A percentile compares a stretch with the other conserved stretches of the same genome.
Conservation (phyloP, 2,797 vertebrate genomes). For the Falco concolor region DNA sequence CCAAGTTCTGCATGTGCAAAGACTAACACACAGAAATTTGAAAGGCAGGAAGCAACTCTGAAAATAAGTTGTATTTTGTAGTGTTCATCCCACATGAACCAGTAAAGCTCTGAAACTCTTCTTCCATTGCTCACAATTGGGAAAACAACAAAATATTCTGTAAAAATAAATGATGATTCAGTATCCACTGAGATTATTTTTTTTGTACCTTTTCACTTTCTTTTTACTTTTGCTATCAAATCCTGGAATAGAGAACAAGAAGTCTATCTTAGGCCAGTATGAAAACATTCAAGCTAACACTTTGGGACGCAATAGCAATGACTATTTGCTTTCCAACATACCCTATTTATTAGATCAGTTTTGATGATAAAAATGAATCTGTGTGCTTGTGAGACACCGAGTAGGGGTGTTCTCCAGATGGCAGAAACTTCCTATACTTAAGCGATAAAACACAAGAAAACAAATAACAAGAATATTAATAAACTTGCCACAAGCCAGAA, state of each 20-base stretch:
- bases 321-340: not conserved
- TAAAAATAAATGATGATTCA: not conserved
- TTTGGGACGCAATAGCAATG: not conserved
- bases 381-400: not conserved
- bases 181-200: not conserved
- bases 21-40: not conserved
- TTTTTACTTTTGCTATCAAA: not conserved
- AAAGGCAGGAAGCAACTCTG: not conserved
- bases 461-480: not conserved
- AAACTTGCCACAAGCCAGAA: not conserved
- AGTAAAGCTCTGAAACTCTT: not conserved
- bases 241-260: not conserved
- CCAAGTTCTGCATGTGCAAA: not conserved
- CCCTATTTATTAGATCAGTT: not conserved
- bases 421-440: not conserved
- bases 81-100: not conserved
- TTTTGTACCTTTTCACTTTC: not conserved
- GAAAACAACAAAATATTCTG: not conserved
- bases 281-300: not conserved
- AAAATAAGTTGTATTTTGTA: not conserved
- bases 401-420: not conserved
- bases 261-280: not conserved
- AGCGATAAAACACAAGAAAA: not conserved
- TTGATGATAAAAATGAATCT: not conserved
- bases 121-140: not conserved